Percentiles rank a stretch among this genome's conserved stretches.
phyloP scores from a whole-genome alignment of 2,888 invertebrate species.

The Hedychridium roseum region DNA sequence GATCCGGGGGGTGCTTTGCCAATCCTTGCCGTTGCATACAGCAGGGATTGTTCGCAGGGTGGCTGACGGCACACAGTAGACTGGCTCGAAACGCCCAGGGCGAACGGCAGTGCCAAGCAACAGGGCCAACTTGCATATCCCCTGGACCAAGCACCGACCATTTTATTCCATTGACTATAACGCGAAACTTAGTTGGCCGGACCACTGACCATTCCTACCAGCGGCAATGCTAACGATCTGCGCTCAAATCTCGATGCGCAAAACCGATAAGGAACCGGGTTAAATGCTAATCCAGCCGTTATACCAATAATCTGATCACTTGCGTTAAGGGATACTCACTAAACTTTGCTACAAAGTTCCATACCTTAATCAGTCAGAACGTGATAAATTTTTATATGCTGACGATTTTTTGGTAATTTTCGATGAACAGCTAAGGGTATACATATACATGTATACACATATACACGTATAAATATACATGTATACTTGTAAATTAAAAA shows the following conservation, averaged over 20 bases:
- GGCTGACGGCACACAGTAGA: slow-evolving; percentile 30
- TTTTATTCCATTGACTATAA: slow-evolving; percentile 57
- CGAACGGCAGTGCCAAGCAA: slow-evolving; percentile 41
- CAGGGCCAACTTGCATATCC: slow-evolving; percentile 45
- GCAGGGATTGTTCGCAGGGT: slow-evolving; percentile 41
- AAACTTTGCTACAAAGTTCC: too few relatives aligned
- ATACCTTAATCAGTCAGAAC: too few relatives aligned
- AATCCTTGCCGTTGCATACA: too few relatives aligned
- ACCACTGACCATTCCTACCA: slow-evolving; percentile 40
- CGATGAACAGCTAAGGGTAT: too few relatives aligned
- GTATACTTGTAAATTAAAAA: too few relatives aligned
- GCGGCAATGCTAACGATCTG: slow-evolving; percentile 18
- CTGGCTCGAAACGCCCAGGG: slow-evolving; percentile 46
- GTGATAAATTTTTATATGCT: too few relatives aligned
- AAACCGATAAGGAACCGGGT: slow-evolving; percentile 39
- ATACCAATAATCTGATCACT: too few relatives aligned
- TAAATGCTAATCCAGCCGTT: slow-evolving; percentile 37
- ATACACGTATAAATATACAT: too few relatives aligned
- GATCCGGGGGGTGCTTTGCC: slow-evolving; percentile 3
- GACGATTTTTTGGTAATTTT: too few relatives aligned
- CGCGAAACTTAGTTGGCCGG: slow-evolving; percentile 50
- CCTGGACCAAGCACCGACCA: slow-evolving; percentile 44
- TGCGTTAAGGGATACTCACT: too few relatives aligned
- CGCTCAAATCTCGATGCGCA: too few relatives aligned
- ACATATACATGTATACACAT: too few relatives aligned